A percentile compares a stretch with the other conserved stretches of the same genome.
Evolutionary conservation across 2,888 invertebrate genomes (phyloP).

Genomic region (Sphaerophoria rueppellii): DNA sequence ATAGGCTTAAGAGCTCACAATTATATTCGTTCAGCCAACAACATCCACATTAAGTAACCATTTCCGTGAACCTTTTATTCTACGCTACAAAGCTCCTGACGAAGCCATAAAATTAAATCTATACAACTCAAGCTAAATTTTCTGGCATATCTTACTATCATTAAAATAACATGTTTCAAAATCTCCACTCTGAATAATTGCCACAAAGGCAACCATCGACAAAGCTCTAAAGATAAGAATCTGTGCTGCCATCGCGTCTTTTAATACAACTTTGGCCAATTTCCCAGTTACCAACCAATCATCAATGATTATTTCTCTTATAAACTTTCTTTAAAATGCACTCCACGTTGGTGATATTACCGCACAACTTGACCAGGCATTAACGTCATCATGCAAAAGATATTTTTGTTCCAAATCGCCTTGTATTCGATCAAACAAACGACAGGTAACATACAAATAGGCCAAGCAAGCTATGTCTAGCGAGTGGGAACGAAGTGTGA

Average conservation of each 20-base stretch:
- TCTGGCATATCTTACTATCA: constrained; percentile 5
- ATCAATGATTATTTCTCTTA: not conserved
- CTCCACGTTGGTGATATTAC: constrained; percentile 64
- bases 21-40: too few relatives aligned
- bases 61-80: constrained; percentile 37
- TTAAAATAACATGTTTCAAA: constrained; percentile 27
- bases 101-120: constrained; percentile 42
- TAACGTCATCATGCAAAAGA: constrained; percentile 52
- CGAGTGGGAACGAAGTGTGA: not conserved
- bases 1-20: too few relatives aligned
- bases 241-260: constrained; percentile 52
- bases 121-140: constrained; percentile 52
- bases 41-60: not conserved
- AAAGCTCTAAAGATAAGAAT: constrained; percentile 57
- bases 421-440: constrained; percentile 63
- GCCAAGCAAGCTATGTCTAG: not conserved
- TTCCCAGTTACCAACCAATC: constrained; percentile 28
- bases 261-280: constrained; percentile 57
- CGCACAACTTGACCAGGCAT: constrained; percentile 71
- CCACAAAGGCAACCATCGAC: not conserved
- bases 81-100: constrained; percentile 30
- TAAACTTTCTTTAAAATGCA: constrained; percentile 54
- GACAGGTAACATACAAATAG: constrained; percentile 48
- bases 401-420: constrained; percentile 12
- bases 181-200: not conserved